phyloP scores from a whole-genome alignment of 2,797 vertebrate species.

The Ptychadena robeensis region DNA sequence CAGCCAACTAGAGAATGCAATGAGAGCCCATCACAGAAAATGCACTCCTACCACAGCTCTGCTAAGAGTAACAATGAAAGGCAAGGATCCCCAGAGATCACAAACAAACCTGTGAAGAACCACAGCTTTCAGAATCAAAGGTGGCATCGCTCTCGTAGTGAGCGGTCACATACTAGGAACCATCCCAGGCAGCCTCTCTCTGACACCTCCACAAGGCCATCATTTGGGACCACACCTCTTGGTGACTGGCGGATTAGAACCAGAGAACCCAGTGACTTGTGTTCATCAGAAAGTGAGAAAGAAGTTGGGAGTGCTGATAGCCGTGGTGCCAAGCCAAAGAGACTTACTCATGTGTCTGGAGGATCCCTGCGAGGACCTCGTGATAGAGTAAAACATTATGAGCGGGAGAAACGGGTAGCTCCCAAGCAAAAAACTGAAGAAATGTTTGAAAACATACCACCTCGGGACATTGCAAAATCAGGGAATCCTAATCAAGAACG shows the following conservation, averaged over 20 bases:
- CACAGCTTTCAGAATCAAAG: conserved; percentile 75
- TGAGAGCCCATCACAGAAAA: conserved; percentile 70
- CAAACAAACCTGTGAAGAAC: conserved; percentile 70
- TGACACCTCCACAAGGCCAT: conserved; percentile 64
- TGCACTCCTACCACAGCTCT: conserved; percentile 67
- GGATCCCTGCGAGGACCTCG: conserved; percentile 76
- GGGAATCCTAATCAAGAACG: conserved; percentile 70
- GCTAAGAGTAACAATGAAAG: conserved; percentile 68
- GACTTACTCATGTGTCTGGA: conserved; percentile 74
- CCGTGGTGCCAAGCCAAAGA: conserved; percentile 81
- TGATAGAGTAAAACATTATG: conserved; percentile 74
- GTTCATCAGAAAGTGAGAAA: conserved; percentile 75
- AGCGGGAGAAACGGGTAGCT: conserved; percentile 72
- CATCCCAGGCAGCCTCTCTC: conserved; percentile 68
- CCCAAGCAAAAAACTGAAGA: conserved; percentile 71
- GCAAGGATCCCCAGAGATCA: conserved; percentile 69
- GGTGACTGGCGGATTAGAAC: conserved; percentile 76
- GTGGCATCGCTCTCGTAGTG: conserved; percentile 78
- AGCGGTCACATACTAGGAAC: conserved; percentile 68
- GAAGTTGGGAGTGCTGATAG: conserved; percentile 74
- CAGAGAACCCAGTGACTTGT: conserved; percentile 68
- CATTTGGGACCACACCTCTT: conserved; percentile 61
- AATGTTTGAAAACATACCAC: conserved; percentile 69
- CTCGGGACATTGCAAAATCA: conserved; percentile 69
- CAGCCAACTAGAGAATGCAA: conserved; percentile 67